phyloP scores from a whole-genome alignment of 2,113 vertebrate species.

The Prietella phreatophila region DNA sequence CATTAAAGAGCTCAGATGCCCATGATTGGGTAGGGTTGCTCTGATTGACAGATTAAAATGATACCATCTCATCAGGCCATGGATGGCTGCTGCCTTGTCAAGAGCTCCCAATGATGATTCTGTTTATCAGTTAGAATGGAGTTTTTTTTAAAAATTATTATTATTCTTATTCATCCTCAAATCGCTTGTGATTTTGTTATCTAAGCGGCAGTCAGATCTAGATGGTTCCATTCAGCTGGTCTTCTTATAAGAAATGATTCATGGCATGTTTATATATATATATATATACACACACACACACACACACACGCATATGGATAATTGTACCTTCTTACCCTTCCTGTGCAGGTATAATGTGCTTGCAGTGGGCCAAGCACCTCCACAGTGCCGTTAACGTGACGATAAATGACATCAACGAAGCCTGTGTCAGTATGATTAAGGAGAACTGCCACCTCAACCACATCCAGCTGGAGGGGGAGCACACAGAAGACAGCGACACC shows the following conservation, averaged over 20 bases:
- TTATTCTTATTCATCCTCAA: background rate
- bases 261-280: background rate
- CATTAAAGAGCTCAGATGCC: background rate
- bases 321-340: background rate
- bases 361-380: slow-evolving; percentile 97
- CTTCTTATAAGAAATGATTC: background rate
- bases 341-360: slow-evolving; percentile 89
- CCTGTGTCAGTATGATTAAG: slow-evolving; percentile 86
- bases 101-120: background rate
- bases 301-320: no score
- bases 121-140: background rate
- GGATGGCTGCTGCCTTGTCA: no score
- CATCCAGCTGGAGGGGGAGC: slow-evolving; percentile 75
- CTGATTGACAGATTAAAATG: background rate
- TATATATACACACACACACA: no score
- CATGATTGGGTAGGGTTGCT: no score
- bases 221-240: background rate
- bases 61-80: background rate
- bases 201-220: background rate
- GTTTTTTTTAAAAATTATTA: background rate
- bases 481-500: slow-evolving; percentile 59
- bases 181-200: background rate
- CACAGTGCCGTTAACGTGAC: slow-evolving; percentile 85
- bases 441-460: slow-evolving; percentile 94
- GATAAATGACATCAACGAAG: slow-evolving; percentile 91